phyloP scores from a whole-genome alignment of 1,140 invertebrate genomes.

The Schlechtendalia chinensis region DNA sequence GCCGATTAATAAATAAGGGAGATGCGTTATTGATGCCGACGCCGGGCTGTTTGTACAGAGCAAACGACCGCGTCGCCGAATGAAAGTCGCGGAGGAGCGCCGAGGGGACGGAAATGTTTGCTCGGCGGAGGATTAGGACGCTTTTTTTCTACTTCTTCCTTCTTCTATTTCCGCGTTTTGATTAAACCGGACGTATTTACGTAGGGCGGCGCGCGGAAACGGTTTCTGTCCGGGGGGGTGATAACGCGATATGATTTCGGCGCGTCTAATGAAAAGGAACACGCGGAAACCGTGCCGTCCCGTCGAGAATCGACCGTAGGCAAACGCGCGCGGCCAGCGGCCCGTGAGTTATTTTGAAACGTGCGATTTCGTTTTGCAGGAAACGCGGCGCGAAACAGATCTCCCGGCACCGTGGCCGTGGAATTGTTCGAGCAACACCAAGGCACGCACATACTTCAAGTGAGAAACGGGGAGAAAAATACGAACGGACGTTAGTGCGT shows the following conservation, averaged over 20 bases:
- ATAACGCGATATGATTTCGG: slow-evolving; percentile 39
- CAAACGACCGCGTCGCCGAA: slow-evolving; percentile 33
- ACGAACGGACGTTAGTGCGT: no score
- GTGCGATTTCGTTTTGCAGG: slow-evolving; percentile 63
- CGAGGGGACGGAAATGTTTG: slow-evolving; percentile 37
- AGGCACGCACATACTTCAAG: slow-evolving; percentile 95
- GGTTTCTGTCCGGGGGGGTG: slow-evolving; percentile 26
- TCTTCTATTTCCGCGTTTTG: no score
- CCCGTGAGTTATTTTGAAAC: no score
- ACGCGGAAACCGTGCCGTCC: background rate
- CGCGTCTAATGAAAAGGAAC: slow-evolving; percentile 42
- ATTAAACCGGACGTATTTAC: slow-evolving; percentile 43
- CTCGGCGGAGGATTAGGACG: slow-evolving; percentile 39
- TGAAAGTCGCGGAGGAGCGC: slow-evolving; percentile 39
- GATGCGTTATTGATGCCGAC: slow-evolving; percentile 27
- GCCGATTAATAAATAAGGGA: slow-evolving; percentile 31
- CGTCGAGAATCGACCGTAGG: no score
- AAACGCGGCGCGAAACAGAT: slow-evolving; percentile 68
- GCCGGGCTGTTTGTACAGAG: slow-evolving; percentile 26
- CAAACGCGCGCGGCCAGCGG: no score
- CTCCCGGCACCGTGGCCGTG: slow-evolving; percentile 67
- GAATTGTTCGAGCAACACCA: slow-evolving; percentile 94
- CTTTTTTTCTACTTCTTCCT: no score
- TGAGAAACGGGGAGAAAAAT: slow-evolving; percentile 60
- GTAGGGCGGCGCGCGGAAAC: background rate